Conservation (phyloP, 2,113 vertebrate species). For the Pristiophorus japonicus region DNA sequence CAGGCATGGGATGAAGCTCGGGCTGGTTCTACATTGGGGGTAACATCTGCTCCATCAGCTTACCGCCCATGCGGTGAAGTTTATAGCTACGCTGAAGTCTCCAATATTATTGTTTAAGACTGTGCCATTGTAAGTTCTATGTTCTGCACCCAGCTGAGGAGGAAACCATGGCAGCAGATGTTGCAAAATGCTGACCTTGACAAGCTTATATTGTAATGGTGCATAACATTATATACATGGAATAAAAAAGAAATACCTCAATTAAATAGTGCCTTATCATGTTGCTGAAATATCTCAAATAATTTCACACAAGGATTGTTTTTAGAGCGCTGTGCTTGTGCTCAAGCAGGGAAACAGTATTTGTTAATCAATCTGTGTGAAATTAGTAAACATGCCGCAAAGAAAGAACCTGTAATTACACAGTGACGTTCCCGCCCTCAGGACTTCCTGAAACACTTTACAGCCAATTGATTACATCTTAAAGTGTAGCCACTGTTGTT, state of each 20-base stretch:
- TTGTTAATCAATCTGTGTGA: background rate
- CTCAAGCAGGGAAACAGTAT: background rate
- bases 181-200: too few relatives aligned
- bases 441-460: background rate
- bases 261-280: background rate
- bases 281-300: background rate
- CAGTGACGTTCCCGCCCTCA: background rate
- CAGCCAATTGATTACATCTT: background rate
- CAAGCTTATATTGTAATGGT: too few relatives aligned
- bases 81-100: background rate
- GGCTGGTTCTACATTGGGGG: background rate
- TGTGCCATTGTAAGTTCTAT: too few relatives aligned
- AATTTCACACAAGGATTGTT: background rate
- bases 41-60: background rate
- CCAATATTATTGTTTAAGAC: background rate
- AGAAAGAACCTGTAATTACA: background rate
- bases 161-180: too few relatives aligned
- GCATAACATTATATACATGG: too few relatives aligned
- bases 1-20: too few relatives aligned
- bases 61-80: background rate
- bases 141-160: too few relatives aligned
- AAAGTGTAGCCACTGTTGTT: background rate
- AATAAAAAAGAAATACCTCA: background rate
- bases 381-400: background rate
- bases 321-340: background rate